Evolutionary conservation across 2,888 invertebrate species (phyloP).

Genomic region (Stenodera caucasica): DNA sequence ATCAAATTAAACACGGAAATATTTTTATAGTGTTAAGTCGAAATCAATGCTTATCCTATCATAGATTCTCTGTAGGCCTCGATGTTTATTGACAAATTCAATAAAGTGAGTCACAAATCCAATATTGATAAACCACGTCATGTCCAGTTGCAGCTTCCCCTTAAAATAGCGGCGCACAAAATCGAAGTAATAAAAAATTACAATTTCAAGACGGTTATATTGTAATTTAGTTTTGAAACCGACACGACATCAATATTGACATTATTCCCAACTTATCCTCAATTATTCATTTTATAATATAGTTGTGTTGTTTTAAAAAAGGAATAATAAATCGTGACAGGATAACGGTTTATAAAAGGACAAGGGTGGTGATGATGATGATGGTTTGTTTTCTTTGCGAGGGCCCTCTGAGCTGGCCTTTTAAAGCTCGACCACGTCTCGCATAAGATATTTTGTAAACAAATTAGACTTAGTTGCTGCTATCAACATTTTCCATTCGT

Average conservation of each 20-base stretch:
- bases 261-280: slow-evolving; percentile 9
- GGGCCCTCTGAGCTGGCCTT: slow-evolving; percentile 47
- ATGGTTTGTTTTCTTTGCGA: slow-evolving; percentile 42
- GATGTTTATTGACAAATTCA: neutral
- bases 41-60: neutral
- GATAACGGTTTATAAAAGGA: slow-evolving; percentile 22
- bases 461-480: slow-evolving; percentile 46
- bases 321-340: slow-evolving; percentile 30
- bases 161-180: too few species aligned
- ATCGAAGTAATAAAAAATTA: too few species aligned
- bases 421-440: slow-evolving; percentile 48
- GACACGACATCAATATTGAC: neutral
- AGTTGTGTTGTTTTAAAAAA: slow-evolving; percentile 25
- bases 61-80: neutral
- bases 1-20: too few species aligned
- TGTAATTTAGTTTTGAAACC: too few species aligned
- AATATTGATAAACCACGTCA: neutral
- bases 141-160: slow-evolving; percentile 19
- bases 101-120: neutral
- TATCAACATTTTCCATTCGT: slow-evolving; percentile 36
- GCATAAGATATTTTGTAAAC: slow-evolving; percentile 54
- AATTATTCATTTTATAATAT: slow-evolving; percentile 30
- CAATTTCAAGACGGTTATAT: too few species aligned
- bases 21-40: too few species aligned
- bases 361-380: slow-evolving; percentile 28